Base-by-base conservation (phyloP, 2,113 vertebrate species). In the Vidua macroura region DNA sequence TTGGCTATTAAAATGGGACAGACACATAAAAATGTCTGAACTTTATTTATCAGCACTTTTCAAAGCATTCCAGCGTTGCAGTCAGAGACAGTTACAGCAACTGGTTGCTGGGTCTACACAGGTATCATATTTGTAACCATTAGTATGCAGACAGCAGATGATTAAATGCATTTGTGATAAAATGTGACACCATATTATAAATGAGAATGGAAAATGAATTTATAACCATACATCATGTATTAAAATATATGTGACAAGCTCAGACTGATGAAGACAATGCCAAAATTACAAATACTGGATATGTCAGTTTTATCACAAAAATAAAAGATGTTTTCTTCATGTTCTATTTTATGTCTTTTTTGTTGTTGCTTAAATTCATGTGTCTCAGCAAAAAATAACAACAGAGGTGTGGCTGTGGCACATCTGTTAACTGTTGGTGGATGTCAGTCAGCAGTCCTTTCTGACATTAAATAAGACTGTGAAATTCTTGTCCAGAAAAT, bases 191-290 rank as follows among this genome's bases (percentile, higher is more conserved):
- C 77, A 35, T 95, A 92, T 99, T 98, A 99, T 99, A 98, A 99
- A 99, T 98, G 98, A 98, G 97, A 98, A 97, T 97, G 97, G 93
- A 98, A 98, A 97, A 98, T 95, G 97, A 98, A 98, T 98, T 98
- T 98, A 97, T 97, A 98, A 98, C 97, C 98, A 99, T 99, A 98
- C 99, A 99, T 99, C 98, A 99, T 98, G 98, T 96, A 98, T 97
- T 97, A 97, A 97, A 98, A 98, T 98, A 96, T 96, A 97, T 96
- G 97, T 98, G 98, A 98, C 97, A 97, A 95, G 92, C 97, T 97
- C 94, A 96, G 86, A 96, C 56, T 97, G 96, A 97, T 97, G 91
- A 97, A 98, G 96, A 97, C 97, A 98, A 97, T 95, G 88, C 53
- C 95, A 83, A 96, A 98, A 97, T 96, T 98, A 93, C 93, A 97